Evolutionary conservation across 2,888 invertebrate genomes (phyloP).

Genomic region (Trypoxylon attenuatum): DNA sequence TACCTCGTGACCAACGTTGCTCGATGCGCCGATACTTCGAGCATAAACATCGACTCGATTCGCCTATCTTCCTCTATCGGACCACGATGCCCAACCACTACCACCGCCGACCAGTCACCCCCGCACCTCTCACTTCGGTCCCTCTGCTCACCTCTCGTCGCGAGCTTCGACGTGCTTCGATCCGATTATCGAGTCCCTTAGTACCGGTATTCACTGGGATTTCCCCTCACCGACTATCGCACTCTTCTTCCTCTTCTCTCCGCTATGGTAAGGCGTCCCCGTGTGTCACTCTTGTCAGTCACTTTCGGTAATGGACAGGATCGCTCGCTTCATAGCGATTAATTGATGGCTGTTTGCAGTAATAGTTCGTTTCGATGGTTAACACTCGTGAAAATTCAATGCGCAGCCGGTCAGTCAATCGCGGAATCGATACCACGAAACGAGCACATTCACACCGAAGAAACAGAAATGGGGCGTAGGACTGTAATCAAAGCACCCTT

Average conservation of each 20-base stretch:
- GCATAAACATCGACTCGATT: constrained; percentile 64
- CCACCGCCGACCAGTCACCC: background rate
- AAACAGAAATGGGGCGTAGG: too few species aligned
- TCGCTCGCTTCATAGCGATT: too few species aligned
- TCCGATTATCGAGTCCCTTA: constrained; percentile 31
- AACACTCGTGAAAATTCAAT: too few species aligned
- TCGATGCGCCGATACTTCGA: constrained; percentile 68
- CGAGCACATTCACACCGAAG: too few species aligned
- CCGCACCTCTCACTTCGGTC: background rate
- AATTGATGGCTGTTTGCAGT: too few species aligned
- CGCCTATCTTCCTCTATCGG: constrained; percentile 26
- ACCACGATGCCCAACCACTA: constrained; percentile 18
- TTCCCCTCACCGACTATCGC: background rate
- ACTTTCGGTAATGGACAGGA: too few species aligned
- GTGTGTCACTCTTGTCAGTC: background rate
- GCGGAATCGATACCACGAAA: too few species aligned
- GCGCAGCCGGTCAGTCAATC: too few species aligned
- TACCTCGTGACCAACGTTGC: constrained; percentile 71
- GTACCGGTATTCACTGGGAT: background rate
- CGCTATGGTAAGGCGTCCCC: background rate
- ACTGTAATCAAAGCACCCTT: too few species aligned
- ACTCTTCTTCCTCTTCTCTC: background rate
- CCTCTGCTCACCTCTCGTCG: background rate
- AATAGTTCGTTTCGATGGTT: too few species aligned
- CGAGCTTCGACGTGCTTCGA: constrained; percentile 14